These are phyloP conservation scores for Rousettus leschenaultii DNA, from an alignment of 2,113 vertebrate genomes.

Conservation along the genomic window DNA sequence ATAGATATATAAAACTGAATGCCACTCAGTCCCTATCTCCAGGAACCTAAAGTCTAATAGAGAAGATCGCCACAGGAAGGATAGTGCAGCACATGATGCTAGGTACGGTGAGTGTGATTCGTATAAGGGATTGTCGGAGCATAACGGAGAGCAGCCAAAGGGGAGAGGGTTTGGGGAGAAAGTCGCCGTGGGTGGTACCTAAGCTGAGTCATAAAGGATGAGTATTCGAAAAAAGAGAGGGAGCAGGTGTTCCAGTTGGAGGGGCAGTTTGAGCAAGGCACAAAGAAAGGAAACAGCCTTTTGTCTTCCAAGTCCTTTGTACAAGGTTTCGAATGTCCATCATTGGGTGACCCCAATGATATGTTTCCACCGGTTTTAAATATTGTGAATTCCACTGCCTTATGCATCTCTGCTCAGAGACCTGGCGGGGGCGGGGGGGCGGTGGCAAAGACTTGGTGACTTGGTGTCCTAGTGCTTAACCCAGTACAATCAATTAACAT, in stretches of 20 bases:
- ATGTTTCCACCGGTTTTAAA: not conserved
- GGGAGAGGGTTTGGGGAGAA: not conserved
- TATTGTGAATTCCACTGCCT: not conserved
- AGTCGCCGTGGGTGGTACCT: not conserved
- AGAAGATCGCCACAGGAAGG: not conserved
- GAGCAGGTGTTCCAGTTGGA: not conserved
- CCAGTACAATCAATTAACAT: not conserved
- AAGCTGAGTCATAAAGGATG: not conserved
- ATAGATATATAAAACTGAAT: not conserved
- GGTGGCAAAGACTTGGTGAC: not conserved
- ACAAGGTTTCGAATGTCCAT: not conserved
- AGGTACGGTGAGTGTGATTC: not conserved
- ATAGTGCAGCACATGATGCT: rapidly evolving
- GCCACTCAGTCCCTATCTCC: not conserved
- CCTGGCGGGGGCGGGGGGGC: not conserved
- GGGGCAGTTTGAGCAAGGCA: not conserved
- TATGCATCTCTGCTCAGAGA: not conserved
- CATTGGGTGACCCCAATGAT: rapidly evolving
- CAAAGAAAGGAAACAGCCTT: not conserved
- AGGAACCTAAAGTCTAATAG: not conserved
- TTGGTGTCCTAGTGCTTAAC: not conserved
- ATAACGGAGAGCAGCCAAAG: not conserved
- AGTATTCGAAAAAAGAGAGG: not conserved
- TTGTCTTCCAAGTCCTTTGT: not conserved
- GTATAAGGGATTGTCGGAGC: not conserved